Evolutionary conservation across 2,113 vertebrate species (phyloP), one percentile per base, ranked within the genome.

Genomic region (Colossoma macropomum): DNA sequence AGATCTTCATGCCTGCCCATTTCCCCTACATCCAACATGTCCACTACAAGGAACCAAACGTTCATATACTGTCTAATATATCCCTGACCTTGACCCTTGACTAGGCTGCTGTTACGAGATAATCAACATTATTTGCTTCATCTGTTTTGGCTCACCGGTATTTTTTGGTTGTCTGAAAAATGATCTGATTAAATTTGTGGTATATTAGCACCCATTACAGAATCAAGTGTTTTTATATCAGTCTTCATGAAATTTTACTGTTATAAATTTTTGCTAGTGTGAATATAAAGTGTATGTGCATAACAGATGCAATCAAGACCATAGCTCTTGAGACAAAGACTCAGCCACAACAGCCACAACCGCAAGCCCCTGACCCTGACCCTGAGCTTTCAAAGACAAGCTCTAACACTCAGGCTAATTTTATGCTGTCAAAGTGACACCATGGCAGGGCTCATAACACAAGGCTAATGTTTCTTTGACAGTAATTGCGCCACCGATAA

Each of bases 371-470:
- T 56, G 62, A 52, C 45, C n/a, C 48, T 23, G 38, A 54, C 60
- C 17, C 32, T 28, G 10, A 16, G n/a, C 50, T 34, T 27, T 38
- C 52, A 78, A 66, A 3, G 28, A 73, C 68, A 11, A 62, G 19
- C 19, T 59, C 7, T n/a, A 72, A 38, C 25, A 45, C 52, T 80
- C 32, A 68, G 19, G 71, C 68, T 38, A 38, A 66, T 75, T 68
- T 74, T n/a, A 66, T 30, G 28, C 63, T 41, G 30, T 82, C 60
- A 75, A 23, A 38, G 30, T 23, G 32, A 54, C 71, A 75, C 32
- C 21, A 45, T 12, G 45, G 56, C 28, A 34, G 48, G 41, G 23
- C 60, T 11, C 34, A 69, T 59, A 59, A 66, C 71, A 32, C 32
- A 17, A 56, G 66, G 28, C 6, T 68, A 54, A 71, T 54, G 21